These are phyloP conservation scores for Arvicanthis niloticus DNA, from an alignment of 2,113 vertebrate species.

Conservation along the genomic window DNA sequence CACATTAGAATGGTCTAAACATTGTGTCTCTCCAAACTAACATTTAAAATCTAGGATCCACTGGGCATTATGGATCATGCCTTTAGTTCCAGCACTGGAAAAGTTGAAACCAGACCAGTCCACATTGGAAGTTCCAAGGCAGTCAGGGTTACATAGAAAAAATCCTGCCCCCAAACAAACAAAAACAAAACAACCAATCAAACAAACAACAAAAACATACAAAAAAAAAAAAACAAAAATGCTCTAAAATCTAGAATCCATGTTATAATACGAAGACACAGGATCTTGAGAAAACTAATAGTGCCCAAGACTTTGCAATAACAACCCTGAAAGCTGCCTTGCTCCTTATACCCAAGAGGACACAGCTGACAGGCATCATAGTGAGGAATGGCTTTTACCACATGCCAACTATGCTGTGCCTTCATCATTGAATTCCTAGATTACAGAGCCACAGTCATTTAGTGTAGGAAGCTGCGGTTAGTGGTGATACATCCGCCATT, in stretches of 20 bases:
- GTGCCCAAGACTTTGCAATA: not conserved
- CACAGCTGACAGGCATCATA: not conserved
- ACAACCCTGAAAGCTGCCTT: not conserved
- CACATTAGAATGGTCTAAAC: not conserved
- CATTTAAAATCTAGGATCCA: not conserved
- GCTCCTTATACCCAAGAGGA: not conserved
- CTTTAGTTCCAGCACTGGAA: not conserved
- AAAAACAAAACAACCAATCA: not conserved
- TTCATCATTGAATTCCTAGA: not conserved
- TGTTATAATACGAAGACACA: not conserved
- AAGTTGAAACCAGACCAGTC: not conserved
- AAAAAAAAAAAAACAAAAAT: not conserved
- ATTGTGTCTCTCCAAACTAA: not conserved
- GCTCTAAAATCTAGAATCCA: not conserved
- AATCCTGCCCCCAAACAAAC: not conserved
- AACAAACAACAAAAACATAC: not conserved
- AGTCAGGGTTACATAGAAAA: not conserved
- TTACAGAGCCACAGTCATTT: not conserved
- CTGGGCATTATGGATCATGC: not conserved
- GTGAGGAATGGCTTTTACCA: not conserved
- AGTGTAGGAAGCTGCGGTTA: no score
- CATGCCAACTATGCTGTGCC: not conserved
- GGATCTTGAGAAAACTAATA: not conserved
- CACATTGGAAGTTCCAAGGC: not conserved
- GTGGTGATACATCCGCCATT: no score